Percentiles rank a stretch among this genome's conserved stretches.
phyloP scores from a whole-genome alignment of 2,888 invertebrate species.

The Meloe dianella region DNA sequence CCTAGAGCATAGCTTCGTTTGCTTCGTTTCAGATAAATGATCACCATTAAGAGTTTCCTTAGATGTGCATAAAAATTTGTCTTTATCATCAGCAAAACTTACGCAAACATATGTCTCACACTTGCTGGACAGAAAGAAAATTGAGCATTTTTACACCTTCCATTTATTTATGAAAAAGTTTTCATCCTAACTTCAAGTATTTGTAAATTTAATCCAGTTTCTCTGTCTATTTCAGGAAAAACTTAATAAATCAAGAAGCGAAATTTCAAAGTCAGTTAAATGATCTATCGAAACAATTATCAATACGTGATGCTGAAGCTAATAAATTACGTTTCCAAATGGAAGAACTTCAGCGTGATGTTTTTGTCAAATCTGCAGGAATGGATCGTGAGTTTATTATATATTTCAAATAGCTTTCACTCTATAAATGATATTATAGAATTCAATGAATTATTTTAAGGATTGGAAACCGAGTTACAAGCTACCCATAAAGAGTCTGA shows the following conservation, averaged over 20 bases:
- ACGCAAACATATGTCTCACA: too few relatives aligned
- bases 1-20: too few relatives aligned
- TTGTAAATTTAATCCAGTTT: background rate
- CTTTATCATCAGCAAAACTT: too few relatives aligned
- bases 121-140: too few relatives aligned
- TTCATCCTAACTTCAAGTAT: too few relatives aligned
- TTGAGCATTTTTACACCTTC: too few relatives aligned
- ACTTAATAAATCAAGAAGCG: slow-evolving; percentile 66
- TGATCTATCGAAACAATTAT: slow-evolving; percentile 65
- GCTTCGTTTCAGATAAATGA: too few relatives aligned
- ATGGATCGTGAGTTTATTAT: slow-evolving; percentile 69
- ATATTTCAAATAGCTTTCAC: background rate
- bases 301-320: slow-evolving; percentile 64
- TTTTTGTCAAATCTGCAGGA: slow-evolving; percentile 67
- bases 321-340: slow-evolving; percentile 65
- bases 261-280: slow-evolving; percentile 68
- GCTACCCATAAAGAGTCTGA: slow-evolving; percentile 73
- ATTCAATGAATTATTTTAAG: slow-evolving; percentile 53
- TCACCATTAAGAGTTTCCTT: too few relatives aligned
- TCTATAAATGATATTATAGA: slow-evolving; percentile 12
- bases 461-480: slow-evolving; percentile 69
- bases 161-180: too few relatives aligned
- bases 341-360: slow-evolving; percentile 66
- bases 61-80: too few relatives aligned
- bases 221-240: slow-evolving; percentile 63